Conservation (phyloP, 2,797 vertebrate species). For the Malacoraja senta region DNA sequence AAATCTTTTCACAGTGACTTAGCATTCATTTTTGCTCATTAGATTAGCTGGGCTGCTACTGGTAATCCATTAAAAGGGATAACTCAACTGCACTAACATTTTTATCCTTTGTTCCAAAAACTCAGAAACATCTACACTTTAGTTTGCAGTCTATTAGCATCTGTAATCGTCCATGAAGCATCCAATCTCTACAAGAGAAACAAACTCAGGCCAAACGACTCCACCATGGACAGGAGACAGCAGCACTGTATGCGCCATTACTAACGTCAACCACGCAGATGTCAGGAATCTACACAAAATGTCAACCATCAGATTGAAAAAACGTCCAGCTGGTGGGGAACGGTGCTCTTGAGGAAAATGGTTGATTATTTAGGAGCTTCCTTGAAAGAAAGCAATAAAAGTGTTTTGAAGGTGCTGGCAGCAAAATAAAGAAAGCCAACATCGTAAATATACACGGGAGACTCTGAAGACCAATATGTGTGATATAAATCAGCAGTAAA, state of each 20-base stretch:
- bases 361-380: background rate
- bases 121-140: background rate
- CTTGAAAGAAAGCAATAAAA: background rate
- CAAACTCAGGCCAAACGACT: background rate
- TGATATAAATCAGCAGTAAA: background rate
- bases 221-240: background rate
- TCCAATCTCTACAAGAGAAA: background rate
- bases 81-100: background rate
- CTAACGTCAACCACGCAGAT: background rate
- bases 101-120: background rate
- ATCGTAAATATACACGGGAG: background rate
- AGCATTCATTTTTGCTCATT: background rate
- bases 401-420: background rate
- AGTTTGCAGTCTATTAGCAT: background rate
- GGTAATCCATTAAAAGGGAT: background rate
- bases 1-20: conserved; percentile 1
- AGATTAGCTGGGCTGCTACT: background rate
- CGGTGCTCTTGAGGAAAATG: background rate
- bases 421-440: background rate
- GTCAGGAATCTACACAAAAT: background rate
- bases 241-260: background rate
- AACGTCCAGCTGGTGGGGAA: background rate
- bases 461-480: background rate
- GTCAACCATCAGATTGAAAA: background rate
- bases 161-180: too few relatives aligned